Conservation (phyloP, 2,797 vertebrate species). For the Caiman crocodilus region DNA sequence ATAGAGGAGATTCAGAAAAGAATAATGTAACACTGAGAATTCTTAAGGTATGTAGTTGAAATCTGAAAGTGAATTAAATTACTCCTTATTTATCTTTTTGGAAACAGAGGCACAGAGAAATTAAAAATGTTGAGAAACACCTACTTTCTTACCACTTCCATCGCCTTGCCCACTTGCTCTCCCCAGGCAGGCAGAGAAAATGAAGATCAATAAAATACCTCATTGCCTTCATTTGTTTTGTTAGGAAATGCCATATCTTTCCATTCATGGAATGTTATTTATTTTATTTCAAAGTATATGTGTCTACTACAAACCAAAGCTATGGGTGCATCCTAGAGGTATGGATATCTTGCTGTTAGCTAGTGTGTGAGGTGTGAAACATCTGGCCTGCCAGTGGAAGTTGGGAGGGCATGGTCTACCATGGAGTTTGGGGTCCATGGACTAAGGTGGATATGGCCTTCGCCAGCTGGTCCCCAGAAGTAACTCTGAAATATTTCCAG, state of each 20-base stretch:
- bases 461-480: too few relatives aligned
- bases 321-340: background rate
- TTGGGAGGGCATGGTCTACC: too few relatives aligned
- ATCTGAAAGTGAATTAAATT: constrained; percentile 3
- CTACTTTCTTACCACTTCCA: too few relatives aligned
- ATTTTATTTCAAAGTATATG: too few relatives aligned
- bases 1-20: background rate
- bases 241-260: background rate
- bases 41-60: background rate
- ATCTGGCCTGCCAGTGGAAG: too few relatives aligned
- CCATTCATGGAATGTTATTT: background rate
- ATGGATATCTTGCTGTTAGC: background rate
- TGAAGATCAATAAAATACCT: too few relatives aligned
- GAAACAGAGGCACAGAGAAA: background rate
- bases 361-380: too few relatives aligned
- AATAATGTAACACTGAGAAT: constrained; percentile 5
- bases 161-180: too few relatives aligned
- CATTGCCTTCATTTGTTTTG: background rate
- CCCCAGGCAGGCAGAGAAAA: background rate
- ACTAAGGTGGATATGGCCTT: too few relatives aligned
- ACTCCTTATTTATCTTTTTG: background rate
- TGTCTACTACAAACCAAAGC: background rate
- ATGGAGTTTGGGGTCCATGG: too few relatives aligned
- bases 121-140: background rate
- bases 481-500: too few relatives aligned